Conservation (phyloP, 2,888 invertebrate species). For the Nebria salina region DNA sequence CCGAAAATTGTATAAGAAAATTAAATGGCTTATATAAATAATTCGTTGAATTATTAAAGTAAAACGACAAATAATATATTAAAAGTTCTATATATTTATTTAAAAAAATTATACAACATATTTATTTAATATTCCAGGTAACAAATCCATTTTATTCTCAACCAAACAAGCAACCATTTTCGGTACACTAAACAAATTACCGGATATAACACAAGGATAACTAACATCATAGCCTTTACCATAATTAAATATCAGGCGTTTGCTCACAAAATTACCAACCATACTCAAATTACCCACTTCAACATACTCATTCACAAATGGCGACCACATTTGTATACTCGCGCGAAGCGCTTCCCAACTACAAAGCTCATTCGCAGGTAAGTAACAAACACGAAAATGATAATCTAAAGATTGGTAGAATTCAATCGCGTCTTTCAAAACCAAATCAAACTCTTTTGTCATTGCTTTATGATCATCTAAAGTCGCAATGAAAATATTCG, state of each 20-base stretch:
- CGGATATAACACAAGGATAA: slow-evolving; percentile 77
- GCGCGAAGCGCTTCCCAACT: slow-evolving; percentile 75
- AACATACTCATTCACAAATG: slow-evolving; percentile 69
- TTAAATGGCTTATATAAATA: not conserved
- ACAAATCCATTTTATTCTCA: slow-evolving; percentile 62
- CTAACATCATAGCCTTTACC: slow-evolving; percentile 67
- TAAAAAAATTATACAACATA: slow-evolving; percentile 42
- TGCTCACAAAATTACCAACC: slow-evolving; percentile 79
- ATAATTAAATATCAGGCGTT: slow-evolving; percentile 78
- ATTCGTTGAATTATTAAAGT: not conserved
- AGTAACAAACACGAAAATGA: slow-evolving; percentile 73
- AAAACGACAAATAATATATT: not conserved
- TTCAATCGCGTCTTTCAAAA: slow-evolving; percentile 65
- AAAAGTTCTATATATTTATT: not conserved
- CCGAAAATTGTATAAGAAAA: not conserved
- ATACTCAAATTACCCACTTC: slow-evolving; percentile 80
- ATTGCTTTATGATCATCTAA: slow-evolving; percentile 63
- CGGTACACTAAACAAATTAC: slow-evolving; percentile 78
- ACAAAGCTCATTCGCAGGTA: slow-evolving; percentile 70
- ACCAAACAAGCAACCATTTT: slow-evolving; percentile 77
- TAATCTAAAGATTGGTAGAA: slow-evolving; percentile 74
- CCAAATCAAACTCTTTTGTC: slow-evolving; percentile 67
- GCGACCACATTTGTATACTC: slow-evolving; percentile 80
- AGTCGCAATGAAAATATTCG: slow-evolving; percentile 73
- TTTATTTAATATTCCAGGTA: slow-evolving; percentile 49